Evolutionary conservation across 2,113 vertebrate species (phyloP), one percentile per base, ranked within the genome.

Genomic region (Brachionichthys hirsutus): DNA sequence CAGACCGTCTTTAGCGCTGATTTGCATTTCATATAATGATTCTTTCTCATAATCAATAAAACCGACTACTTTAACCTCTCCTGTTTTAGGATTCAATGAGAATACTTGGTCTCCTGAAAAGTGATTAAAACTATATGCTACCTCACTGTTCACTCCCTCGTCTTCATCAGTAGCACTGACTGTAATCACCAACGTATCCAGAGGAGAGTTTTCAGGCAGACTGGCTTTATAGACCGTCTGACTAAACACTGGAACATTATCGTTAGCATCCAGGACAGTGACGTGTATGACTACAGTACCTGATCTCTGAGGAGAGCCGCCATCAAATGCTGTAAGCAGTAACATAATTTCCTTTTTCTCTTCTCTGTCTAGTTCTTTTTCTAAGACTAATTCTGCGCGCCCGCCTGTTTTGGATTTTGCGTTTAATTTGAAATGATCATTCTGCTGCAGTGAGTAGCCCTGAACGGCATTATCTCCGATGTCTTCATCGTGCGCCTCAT

Each of bases 161-260:
- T 52, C 49, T 35, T 24, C 92, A 52, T 93, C 93, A 67, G 87
- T 89, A 1, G 93, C 93, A 14, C 84, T 92, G 0, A 94, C 85
- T 15, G 64, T 68, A 16, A 92, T 40, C 11, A 93, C 80, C 15
- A 66, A 0, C 3, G 64, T 80, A 14, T 69, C 77, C 24, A 65
- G 0, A 17, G 76, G 62, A n/a, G 79, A 46, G 53, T 89, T 88
- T 84, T 91, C 90, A 24, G 77, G 36, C 2, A 91, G 12, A 67
- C 20, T 87, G 3, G 72, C 57, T 60, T 82, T 49, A 73, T 89
- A 91, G n/a, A 89, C 36, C 8, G 61, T 8, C 55, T 86, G 65
- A 8, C 57, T 75, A 20, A 91, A 91, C 16, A 89, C 66, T 17
- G 90, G 90, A 1, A 73, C 58, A 51, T 91, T 91, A 73, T 91